Evolutionary conservation across 2,888 invertebrate species (phyloP).

Genomic region (Brenthis ino): DNA sequence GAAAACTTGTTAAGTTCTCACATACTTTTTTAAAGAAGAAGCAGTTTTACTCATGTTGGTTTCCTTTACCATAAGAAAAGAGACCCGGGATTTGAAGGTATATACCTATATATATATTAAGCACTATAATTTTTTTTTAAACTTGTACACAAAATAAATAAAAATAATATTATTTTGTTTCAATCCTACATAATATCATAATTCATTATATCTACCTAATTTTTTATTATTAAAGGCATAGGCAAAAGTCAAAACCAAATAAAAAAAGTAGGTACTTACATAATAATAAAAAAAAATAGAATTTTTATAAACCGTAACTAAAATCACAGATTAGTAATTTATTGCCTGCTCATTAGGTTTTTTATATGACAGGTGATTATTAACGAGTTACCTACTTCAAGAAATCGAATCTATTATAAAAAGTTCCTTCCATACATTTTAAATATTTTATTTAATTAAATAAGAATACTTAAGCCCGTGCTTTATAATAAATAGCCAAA

Average conservation of each 20-base stretch:
- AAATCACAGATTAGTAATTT: constrained; percentile 22
- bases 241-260: not conserved
- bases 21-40: too few relatives aligned
- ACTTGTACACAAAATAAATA: not conserved
- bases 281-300: not conserved
- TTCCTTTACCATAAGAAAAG: not conserved
- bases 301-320: constrained; percentile 11
- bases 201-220: too few relatives aligned
- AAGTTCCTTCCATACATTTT: too few relatives aligned
- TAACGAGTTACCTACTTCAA: constrained; percentile 14
- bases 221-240: too few relatives aligned
- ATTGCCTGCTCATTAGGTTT: constrained; percentile 20
- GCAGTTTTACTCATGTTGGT: too few relatives aligned
- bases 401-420: not conserved
- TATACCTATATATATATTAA: not conserved
- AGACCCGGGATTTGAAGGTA: too few relatives aligned
- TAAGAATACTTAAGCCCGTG: too few relatives aligned
- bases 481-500: too few relatives aligned
- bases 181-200: too few relatives aligned
- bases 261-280: not conserved
- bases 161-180: not conserved
- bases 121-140: not conserved
- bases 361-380: constrained; percentile 31
- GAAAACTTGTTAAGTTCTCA: too few relatives aligned
- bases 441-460: too few relatives aligned